Conservation (phyloP, 2,113 vertebrate species). For the Lepisosteus oculatus region DNA sequence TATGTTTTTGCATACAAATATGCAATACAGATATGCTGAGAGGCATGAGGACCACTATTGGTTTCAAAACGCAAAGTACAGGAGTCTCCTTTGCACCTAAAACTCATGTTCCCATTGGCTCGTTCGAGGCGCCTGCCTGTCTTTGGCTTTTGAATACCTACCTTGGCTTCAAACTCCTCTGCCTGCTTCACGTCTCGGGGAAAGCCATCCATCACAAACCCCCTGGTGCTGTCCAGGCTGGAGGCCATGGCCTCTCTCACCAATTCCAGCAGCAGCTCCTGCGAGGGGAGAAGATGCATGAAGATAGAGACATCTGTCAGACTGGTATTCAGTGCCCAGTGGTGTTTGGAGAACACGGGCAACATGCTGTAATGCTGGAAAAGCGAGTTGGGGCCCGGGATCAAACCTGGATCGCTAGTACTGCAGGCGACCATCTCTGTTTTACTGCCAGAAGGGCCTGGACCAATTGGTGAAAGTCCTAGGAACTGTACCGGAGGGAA, state of each 20-base stretch:
- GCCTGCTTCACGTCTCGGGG: slow-evolving; percentile 78
- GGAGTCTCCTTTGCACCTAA: not conserved
- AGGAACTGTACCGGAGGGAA: too few species aligned
- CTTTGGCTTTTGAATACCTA: slow-evolving; percentile 41
- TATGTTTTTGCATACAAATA: too few species aligned
- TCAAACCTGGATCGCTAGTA: too few species aligned
- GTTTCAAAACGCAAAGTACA: too few species aligned
- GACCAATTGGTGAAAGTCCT: too few species aligned
- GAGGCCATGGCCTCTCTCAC: slow-evolving; percentile 76
- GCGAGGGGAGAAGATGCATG: slow-evolving; percentile 20
- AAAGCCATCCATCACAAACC: slow-evolving; percentile 83
- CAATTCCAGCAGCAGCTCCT: slow-evolving; percentile 78
- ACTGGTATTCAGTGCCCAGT: not conserved
- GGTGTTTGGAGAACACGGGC: too few species aligned
- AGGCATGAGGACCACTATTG: too few species aligned
- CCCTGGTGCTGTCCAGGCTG: slow-evolving; percentile 58
- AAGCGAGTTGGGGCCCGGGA: too few species aligned
- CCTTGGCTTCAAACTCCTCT: slow-evolving; percentile 81
- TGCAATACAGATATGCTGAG: too few species aligned
- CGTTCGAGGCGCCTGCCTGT: not conserved
- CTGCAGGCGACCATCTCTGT: too few species aligned
- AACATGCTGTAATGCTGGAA: too few species aligned
- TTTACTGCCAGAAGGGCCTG: too few species aligned
- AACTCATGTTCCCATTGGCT: not conserved
- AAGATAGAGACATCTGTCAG: not conserved